Conservation (phyloP, 2,797 vertebrate genomes). For the Otolemur crassicaudatus region DNA sequence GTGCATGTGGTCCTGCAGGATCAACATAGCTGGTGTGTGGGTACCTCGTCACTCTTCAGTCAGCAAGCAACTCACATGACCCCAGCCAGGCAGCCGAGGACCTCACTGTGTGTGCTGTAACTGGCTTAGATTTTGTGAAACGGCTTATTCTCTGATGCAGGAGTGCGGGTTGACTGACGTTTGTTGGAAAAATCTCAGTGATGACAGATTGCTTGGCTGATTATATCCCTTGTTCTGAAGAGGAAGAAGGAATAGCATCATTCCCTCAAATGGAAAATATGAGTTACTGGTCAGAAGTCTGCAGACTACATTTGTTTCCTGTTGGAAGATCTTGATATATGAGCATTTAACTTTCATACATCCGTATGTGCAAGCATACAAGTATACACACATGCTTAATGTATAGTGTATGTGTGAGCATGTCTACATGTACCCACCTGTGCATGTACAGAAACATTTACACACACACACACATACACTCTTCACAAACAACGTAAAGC, state of each 20-base stretch:
- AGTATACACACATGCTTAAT: background rate
- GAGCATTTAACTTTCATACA: background rate
- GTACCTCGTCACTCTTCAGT: background rate
- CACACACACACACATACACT: background rate
- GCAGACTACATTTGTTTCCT: slow-evolving; percentile 22
- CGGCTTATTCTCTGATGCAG: background rate
- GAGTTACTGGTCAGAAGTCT: background rate
- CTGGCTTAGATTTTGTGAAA: background rate
- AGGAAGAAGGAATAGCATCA: background rate
- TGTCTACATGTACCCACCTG: background rate
- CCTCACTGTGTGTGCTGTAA: slow-evolving; percentile 2
- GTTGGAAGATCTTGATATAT: background rate
- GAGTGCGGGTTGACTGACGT: background rate
- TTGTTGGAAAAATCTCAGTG: background rate
- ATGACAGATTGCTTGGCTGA: background rate
- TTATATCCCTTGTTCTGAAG: background rate
- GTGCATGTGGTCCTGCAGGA: background rate
- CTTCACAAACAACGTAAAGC: background rate
- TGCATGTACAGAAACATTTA: background rate
- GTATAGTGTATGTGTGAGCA: background rate
- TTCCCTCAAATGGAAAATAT: background rate
- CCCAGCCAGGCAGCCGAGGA: background rate
- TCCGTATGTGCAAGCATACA: background rate
- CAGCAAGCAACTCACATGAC: background rate
- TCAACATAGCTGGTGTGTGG: background rate